Evolutionary conservation across 2,113 vertebrate species (phyloP).

Genomic region (Mesembrinibis cayennensis): DNA sequence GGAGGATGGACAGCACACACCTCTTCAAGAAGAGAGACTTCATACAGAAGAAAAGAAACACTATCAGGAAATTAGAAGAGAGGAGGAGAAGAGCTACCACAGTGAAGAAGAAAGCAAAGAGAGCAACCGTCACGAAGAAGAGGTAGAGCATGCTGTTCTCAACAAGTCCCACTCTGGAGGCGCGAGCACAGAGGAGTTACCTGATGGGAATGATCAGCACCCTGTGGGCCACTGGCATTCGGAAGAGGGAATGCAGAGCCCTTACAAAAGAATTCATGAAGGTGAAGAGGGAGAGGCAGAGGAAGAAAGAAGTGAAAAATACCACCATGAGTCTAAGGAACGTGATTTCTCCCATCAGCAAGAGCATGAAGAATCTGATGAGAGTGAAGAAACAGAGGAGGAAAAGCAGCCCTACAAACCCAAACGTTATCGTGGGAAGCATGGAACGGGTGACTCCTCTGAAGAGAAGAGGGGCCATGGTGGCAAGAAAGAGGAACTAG

Average conservation of each 20-base stretch:
- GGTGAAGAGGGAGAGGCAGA: constrained; percentile 29
- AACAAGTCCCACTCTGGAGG: constrained; percentile 12
- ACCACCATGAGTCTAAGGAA: constrained; percentile 8
- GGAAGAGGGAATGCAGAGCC: constrained; percentile 59
- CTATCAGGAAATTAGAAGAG: neutral
- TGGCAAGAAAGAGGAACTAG: neutral
- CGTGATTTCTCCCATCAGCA: neutral
- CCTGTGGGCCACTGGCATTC: neutral
- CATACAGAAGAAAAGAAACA: constrained; percentile 22
- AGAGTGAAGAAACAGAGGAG: constrained; percentile 60
- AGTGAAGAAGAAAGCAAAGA: constrained; percentile 44
- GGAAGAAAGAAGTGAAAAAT: constrained; percentile 35
- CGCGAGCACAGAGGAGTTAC: neutral
- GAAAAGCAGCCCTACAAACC: constrained; percentile 41
- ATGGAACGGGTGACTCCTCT: neutral
- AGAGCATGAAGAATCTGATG: constrained; percentile 61
- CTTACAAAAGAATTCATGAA: constrained; percentile 27
- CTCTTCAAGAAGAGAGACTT: neutral
- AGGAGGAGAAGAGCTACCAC: constrained; percentile 22
- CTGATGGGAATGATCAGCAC: neutral
- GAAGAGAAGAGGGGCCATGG: constrained; percentile 28
- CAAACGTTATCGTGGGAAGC: constrained; percentile 31
- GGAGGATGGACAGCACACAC: neutral
- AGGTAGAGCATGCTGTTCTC: neutral
- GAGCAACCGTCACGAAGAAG: neutral